Evolutionary conservation across 2,888 invertebrate genomes (phyloP).

Genomic region (Phyllotreta cruciferae): DNA sequence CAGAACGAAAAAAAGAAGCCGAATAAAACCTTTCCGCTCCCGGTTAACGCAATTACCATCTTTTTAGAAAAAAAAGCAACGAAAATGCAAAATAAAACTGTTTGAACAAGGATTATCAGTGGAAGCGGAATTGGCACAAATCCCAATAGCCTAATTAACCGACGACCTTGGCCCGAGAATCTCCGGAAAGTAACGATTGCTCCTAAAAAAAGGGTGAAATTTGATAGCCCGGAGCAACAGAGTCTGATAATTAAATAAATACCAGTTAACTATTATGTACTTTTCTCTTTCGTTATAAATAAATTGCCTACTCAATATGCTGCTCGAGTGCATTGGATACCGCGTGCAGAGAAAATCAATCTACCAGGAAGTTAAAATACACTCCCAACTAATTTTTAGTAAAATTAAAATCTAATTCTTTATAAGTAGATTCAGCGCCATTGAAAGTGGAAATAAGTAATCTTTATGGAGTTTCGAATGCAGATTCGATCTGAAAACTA

Average conservation of each 20-base stretch:
- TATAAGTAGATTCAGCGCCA: no score
- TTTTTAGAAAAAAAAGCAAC: slow-evolving; percentile 4
- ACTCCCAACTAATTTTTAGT: no score
- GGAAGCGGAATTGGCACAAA: slow-evolving; percentile 21
- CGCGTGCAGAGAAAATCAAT: no score
- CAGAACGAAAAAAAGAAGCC: slow-evolving; percentile 5
- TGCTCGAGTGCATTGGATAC: no score
- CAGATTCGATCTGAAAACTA: slow-evolving; percentile 19
- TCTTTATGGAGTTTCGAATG: slow-evolving; percentile 15
- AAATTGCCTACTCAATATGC: no score
- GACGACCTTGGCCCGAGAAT: slow-evolving; percentile 8
- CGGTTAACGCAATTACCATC: slow-evolving; percentile 14
- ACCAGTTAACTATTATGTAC: not conserved
- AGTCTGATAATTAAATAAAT: slow-evolving; percentile 13
- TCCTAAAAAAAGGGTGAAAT: slow-evolving; percentile 11
- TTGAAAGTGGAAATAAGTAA: slow-evolving; percentile 11
- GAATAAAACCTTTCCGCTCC: not conserved
- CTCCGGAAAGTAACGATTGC: not conserved
- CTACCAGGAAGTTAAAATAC: no score
- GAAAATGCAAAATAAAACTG: slow-evolving; percentile 19
- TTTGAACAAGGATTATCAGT: slow-evolving; percentile 14
- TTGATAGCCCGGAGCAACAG: slow-evolving; percentile 13
- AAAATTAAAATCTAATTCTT: no score
- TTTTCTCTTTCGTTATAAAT: no score
- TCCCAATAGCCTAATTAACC: slow-evolving; percentile 22